Conservation (phyloP, 2,797 vertebrate genomes). For the Phrynocephalus forsythii region DNA sequence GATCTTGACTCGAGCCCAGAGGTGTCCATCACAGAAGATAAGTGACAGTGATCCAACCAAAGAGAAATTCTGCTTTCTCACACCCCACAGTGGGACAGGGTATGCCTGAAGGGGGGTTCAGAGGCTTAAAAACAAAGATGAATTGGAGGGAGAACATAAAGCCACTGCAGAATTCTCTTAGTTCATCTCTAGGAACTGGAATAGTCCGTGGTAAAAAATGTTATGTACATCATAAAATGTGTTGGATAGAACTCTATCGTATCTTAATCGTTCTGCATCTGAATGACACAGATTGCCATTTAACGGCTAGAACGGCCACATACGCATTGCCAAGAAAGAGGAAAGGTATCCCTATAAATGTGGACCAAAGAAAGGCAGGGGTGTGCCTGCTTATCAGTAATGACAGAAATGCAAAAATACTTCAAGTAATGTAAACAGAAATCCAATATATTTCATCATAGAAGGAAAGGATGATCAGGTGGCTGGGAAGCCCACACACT, state of each 20-base stretch:
- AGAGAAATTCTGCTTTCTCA: slow-evolving; percentile 51
- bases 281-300: slow-evolving; percentile 35
- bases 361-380: background rate
- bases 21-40: slow-evolving; percentile 85
- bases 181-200: slow-evolving; percentile 38
- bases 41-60: slow-evolving; percentile 71
- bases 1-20: slow-evolving; percentile 92
- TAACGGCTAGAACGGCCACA: background rate
- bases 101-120: slow-evolving; percentile 56
- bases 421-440: background rate
- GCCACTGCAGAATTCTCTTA: slow-evolving; percentile 56
- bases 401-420: background rate
- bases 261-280: slow-evolving; percentile 25
- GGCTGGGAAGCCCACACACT: background rate
- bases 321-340: background rate
- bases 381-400: background rate
- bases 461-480: background rate
- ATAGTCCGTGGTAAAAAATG: slow-evolving; percentile 33
- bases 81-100: slow-evolving; percentile 33
- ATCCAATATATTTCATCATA: background rate
- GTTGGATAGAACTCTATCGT: slow-evolving; percentile 30
- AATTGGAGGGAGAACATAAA: slow-evolving; percentile 40
- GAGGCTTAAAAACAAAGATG: slow-evolving; percentile 47
- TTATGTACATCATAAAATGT: slow-evolving; percentile 50
- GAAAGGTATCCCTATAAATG: background rate